Conservation (phyloP, 1,140 invertebrate species). For the Leptopilina boulardi region DNA sequence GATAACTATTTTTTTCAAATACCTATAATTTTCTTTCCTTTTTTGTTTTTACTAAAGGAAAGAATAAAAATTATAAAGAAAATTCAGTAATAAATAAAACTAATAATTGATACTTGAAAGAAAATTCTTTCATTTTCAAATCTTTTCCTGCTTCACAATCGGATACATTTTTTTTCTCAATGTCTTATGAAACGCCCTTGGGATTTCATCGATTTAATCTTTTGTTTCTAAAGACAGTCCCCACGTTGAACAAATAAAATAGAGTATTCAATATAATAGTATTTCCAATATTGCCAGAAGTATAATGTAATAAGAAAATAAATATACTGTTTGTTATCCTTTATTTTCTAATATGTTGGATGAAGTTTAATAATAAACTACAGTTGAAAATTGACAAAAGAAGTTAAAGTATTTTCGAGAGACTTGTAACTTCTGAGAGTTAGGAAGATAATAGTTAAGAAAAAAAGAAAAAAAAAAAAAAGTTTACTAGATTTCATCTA, state of each 20-base stretch:
- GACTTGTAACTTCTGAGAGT: neutral
- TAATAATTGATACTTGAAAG: neutral
- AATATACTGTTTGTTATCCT: neutral
- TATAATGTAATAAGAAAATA: neutral
- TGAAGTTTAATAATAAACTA: neutral
- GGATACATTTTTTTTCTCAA: neutral
- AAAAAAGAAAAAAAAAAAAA: too few relatives aligned
- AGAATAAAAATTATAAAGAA: too few relatives aligned
- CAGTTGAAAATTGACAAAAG: neutral
- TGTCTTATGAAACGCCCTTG: neutral
- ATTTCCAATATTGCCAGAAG: neutral
- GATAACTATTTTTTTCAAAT: too few relatives aligned
- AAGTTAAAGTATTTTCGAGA: neutral
- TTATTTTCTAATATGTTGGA: neutral
- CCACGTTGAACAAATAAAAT: neutral
- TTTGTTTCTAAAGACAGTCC: constrained; percentile 6
- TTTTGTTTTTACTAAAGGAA: too few relatives aligned
- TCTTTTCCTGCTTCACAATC: neutral
- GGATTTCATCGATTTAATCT: constrained; percentile 7
- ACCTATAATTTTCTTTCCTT: too few relatives aligned
- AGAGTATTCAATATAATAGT: constrained; percentile 7
- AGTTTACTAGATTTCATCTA: too few relatives aligned
- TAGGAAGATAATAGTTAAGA: neutral
- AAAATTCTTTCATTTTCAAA: neutral
- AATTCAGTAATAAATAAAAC: neutral